Conservation (phyloP, 2,888 invertebrate genomes). For the Empis livida region DNA sequence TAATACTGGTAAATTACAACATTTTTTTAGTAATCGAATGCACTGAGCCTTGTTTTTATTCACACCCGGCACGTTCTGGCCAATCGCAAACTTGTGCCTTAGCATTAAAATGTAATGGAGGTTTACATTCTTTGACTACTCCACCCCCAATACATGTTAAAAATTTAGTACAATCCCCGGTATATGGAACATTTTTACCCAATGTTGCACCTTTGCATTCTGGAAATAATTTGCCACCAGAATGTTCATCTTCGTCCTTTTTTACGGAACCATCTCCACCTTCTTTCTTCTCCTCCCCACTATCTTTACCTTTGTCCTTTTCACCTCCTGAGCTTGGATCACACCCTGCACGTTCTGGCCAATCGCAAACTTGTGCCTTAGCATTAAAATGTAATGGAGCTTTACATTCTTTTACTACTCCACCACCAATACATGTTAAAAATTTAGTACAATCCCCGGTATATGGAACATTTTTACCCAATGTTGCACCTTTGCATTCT, state of each 20-base stretch:
- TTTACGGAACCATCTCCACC: not conserved
- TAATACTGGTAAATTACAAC: no score
- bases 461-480: constrained; percentile 17
- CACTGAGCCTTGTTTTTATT: not conserved
- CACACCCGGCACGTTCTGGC: constrained; percentile 20
- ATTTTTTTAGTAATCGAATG: no score
- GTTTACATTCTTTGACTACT: constrained; percentile 10
- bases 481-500: constrained; percentile 10
- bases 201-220: constrained; percentile 10
- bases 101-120: constrained; percentile 18
- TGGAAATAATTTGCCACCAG: constrained; percentile 11
- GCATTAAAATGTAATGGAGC: constrained; percentile 18
- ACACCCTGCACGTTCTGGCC: constrained; percentile 20
- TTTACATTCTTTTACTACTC: constrained; percentile 17
- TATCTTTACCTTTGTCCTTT: not conserved
- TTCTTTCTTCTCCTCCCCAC: no score
- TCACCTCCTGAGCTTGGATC: not conserved
- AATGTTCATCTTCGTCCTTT: constrained; percentile 4
- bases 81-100: constrained; percentile 17
- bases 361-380: constrained; percentile 17
- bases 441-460: constrained; percentile 21
- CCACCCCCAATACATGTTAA: constrained; percentile 21
- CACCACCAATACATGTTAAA: constrained; percentile 20
- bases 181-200: constrained; percentile 17
- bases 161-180: constrained; percentile 20